A percentile compares a stretch with the other conserved stretches of the same genome.
These are phyloP conservation scores for Pseudomyrmex sp. DNA, from an alignment of 1,140 invertebrate genomes.

Conservation along the genomic window DNA sequence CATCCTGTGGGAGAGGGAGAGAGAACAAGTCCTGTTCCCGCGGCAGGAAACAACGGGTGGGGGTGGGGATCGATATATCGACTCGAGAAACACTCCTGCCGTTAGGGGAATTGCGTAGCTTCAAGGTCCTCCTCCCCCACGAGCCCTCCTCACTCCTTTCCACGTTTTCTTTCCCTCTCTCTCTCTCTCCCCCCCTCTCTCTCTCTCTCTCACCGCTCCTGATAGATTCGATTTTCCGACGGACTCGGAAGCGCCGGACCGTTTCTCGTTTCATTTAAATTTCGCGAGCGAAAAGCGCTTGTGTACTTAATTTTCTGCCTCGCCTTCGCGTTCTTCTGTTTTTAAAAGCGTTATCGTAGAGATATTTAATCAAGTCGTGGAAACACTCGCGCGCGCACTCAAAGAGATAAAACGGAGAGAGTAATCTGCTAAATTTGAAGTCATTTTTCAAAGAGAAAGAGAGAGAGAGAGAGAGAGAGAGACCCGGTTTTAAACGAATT, in stretches of 20 bases:
- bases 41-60: constrained; percentile 84
- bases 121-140: constrained; percentile 75
- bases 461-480: too few species aligned
- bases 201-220: constrained; percentile 12
- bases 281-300: constrained; percentile 33
- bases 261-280: constrained; percentile 35
- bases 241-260: constrained; percentile 24
- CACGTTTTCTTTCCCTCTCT: constrained; percentile 25
- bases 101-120: constrained; percentile 82
- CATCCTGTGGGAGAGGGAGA: constrained; percentile 84
- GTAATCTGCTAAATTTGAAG: constrained; percentile 19
- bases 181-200: constrained; percentile 14
- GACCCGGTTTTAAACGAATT: too few species aligned
- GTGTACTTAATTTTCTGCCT: constrained; percentile 3
- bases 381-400: background rate
- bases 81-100: constrained; percentile 82
- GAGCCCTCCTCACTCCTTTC: constrained; percentile 63
- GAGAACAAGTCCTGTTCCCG: constrained; percentile 83
- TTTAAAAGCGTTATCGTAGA: constrained; percentile 33
- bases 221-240: constrained; percentile 38
- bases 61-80: constrained; percentile 85
- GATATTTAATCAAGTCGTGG: background rate
- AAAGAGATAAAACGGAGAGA: background rate
- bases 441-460: background rate
- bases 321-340: constrained; percentile 2